Percentiles rank a stretch among this genome's conserved stretches.
phyloP scores from a whole-genome alignment of 2,888 invertebrate species.

The Epistrophe grossulariae region DNA sequence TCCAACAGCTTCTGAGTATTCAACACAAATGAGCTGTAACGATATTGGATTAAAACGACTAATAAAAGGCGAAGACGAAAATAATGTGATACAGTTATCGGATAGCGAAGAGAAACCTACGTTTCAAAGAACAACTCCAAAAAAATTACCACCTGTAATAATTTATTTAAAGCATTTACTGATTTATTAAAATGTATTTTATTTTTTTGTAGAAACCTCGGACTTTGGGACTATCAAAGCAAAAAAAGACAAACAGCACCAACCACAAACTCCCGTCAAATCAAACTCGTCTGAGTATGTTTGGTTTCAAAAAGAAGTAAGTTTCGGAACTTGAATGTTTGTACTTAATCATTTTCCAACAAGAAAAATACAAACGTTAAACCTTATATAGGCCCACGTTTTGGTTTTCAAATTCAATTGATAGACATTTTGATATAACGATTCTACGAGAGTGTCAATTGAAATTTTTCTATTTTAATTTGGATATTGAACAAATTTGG shows the following conservation, averaged over 20 bases:
- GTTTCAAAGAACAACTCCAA: slow-evolving; percentile 33
- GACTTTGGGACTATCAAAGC: slow-evolving; percentile 44
- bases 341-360: too few relatives aligned
- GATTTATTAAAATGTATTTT: neutral
- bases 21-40: slow-evolving; percentile 40
- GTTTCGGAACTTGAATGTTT: neutral
- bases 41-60: neutral
- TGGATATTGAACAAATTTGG: too few relatives aligned
- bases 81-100: slow-evolving; percentile 51
- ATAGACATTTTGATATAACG: too few relatives aligned
- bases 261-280: slow-evolving; percentile 78
- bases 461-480: too few relatives aligned
- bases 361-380: too few relatives aligned
- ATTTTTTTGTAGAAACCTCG: slow-evolving; percentile 39
- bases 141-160: slow-evolving; percentile 31
- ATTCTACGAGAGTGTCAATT: too few relatives aligned
- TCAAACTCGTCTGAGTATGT: slow-evolving; percentile 87
- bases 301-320: slow-evolving; percentile 87
- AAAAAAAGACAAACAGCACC: slow-evolving; percentile 27
- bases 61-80: neutral
- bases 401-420: too few relatives aligned
- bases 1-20: slow-evolving; percentile 22
- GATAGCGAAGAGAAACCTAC: slow-evolving; percentile 34
- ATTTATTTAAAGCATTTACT: neutral
- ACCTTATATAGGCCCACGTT: too few relatives aligned